Conservation (phyloP, 2,113 vertebrate genomes). For the Bucco capensis region DNA sequence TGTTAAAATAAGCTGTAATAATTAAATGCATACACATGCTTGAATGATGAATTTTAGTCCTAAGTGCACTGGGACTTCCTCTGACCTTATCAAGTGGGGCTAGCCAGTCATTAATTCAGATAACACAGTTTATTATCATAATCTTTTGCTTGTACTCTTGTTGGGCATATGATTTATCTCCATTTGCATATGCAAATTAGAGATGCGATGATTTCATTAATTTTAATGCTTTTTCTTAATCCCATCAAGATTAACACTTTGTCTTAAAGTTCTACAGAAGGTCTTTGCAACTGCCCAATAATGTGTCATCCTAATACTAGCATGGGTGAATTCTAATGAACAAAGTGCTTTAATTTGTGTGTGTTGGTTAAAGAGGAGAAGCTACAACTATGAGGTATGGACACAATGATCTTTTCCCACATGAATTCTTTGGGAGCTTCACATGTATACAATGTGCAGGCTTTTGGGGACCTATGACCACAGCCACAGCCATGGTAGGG, state of each 20-base stretch:
- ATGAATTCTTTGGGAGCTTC: background rate
- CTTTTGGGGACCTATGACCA: background rate
- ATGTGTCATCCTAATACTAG: background rate
- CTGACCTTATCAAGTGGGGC: slow-evolving; percentile 66
- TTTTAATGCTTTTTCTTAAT: slow-evolving; percentile 66
- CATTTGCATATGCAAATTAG: slow-evolving; percentile 67
- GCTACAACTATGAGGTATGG: background rate
- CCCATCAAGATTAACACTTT: slow-evolving; percentile 42
- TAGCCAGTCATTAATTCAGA: slow-evolving; percentile 70
- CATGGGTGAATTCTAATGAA: background rate
- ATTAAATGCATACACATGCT: slow-evolving; percentile 41
- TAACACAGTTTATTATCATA: slow-evolving; percentile 63
- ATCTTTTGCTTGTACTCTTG: slow-evolving; percentile 45
- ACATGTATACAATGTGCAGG: background rate
- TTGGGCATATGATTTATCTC: slow-evolving; percentile 26
- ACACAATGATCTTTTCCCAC: background rate
- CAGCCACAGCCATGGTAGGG: too few relatives aligned
- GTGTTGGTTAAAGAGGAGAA: background rate
- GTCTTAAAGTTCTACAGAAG: slow-evolving; percentile 2
- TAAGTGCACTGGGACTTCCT: slow-evolving; percentile 29
- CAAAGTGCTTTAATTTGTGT: background rate
- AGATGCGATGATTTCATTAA: slow-evolving; percentile 64
- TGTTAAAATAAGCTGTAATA: slow-evolving; percentile 43
- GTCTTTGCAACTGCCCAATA: slow-evolving; percentile 18
- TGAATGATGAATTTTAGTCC: slow-evolving; percentile 58